Base-by-base conservation (phyloP, 2,797 vertebrate genomes). In the Cryptoblepharus egeriae region DNA sequence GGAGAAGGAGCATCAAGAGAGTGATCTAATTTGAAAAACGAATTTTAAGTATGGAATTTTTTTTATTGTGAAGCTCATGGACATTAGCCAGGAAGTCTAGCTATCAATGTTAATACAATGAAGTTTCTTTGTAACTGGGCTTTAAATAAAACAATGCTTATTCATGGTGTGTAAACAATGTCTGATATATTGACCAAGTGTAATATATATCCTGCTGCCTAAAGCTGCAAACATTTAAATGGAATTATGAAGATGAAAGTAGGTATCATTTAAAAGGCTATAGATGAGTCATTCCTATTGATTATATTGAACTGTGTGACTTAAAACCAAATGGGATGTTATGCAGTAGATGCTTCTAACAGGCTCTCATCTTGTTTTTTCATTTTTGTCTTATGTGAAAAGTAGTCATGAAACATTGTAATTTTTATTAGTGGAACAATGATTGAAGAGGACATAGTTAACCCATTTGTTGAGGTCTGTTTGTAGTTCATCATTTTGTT, bases 171-270 rank as follows among this genome's bases (percentile, higher is more conserved):
- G 18, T 52, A 52, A 52, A 15, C 13, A 52, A 15, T 52, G 49
- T 52, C 18, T 52, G 13, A 52, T 80, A 9, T 81, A 20, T 81
- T 42, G 74, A 32, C 76, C 85, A 88, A 90, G 87, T 82, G 32
- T 84, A 22, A 87, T 88, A 76, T 87, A 81, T 81, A 90, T 91
- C 75, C 87, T 37, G 32, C 73, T 76, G 26, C 70, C 82, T 84
- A 20, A 75, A 75, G 28, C 85, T 86, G 87, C 82, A 57, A 91
- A 79, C 79, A 77, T 3, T 85, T n/a, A 45, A 37, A 76, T 87
- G n/a, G 80, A 42, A 64, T 52, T 83, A 12, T 52, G 61, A 65
- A 37, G 7, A 9, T 4, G 26, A 70, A 9, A 49, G 32, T 13
- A 79, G 32, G 12, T 77, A 65, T 82, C 73, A 45, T 68, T 45